Conservation (phyloP, 2,113 vertebrate species). For the Poeciliopsis turrubarensis region DNA sequence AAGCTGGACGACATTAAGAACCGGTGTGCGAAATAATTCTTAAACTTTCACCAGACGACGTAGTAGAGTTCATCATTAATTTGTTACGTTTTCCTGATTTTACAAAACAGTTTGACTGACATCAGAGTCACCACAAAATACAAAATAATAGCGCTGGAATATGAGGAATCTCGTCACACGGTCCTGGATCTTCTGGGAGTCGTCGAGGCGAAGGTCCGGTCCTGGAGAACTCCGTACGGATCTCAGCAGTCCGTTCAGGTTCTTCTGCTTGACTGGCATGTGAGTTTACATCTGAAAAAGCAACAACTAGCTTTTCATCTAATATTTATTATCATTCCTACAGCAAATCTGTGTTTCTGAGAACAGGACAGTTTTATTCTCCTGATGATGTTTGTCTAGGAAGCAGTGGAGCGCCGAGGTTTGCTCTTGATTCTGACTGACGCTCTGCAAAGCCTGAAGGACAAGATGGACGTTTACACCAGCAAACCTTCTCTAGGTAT, state of each 20-base stretch:
- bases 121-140: slow-evolving; percentile 51
- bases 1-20: slow-evolving; percentile 56
- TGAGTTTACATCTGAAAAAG: slow-evolving; percentile 24
- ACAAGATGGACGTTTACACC: slow-evolving; percentile 37
- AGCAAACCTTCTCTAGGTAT: slow-evolving; percentile 52
- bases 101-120: slow-evolving; percentile 41
- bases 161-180: slow-evolving; percentile 34
- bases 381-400: slow-evolving; percentile 25
- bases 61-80: not conserved
- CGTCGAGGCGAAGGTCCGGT: slow-evolving; percentile 23
- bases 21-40: slow-evolving; percentile 22
- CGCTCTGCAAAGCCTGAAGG: slow-evolving; percentile 41
- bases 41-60: not conserved
- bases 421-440: slow-evolving; percentile 44
- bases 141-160: slow-evolving; percentile 54
- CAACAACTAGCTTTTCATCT: not conserved
- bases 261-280: slow-evolving; percentile 61
- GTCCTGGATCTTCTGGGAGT: slow-evolving; percentile 38
- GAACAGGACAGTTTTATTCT: not conserved
- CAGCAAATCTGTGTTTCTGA: not conserved
- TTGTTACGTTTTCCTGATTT: not conserved
- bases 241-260: slow-evolving; percentile 23
- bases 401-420: slow-evolving; percentile 37
- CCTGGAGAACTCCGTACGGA: slow-evolving; percentile 46
- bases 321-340: not conserved